A percentile compares a stretch with the other conserved stretches of the same genome.
Conservation (phyloP, 2,888 invertebrate species). For the Morpho achilles region DNA sequence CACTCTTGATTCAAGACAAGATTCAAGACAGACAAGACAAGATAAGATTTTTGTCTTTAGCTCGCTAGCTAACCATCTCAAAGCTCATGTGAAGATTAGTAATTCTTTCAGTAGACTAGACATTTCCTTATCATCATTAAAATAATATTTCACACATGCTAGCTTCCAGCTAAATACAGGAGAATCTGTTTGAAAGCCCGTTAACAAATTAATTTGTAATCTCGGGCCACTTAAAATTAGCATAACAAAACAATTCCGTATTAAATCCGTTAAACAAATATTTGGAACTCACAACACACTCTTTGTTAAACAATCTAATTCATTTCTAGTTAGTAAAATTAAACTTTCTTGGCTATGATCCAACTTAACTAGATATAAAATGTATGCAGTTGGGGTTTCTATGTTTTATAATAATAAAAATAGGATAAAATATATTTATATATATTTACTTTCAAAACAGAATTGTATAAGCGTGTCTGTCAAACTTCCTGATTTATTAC, state of each 20-base stretch:
- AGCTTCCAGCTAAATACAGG: too few relatives aligned
- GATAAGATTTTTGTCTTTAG: too few relatives aligned
- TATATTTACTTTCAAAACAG: neutral
- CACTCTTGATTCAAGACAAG: too few relatives aligned
- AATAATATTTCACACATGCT: too few relatives aligned
- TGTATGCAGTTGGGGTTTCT: conserved; percentile 9
- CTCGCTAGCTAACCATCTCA: too few relatives aligned
- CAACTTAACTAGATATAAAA: conserved; percentile 24
- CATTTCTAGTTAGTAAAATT: conserved; percentile 26
- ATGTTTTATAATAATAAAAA: neutral
- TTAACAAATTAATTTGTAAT: conserved; percentile 9
- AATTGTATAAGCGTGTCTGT: neutral
- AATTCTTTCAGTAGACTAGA: too few relatives aligned
- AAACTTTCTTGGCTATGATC: conserved; percentile 25
- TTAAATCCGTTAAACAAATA: conserved; percentile 8
- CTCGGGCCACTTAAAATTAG: conserved; percentile 5
- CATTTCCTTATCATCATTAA: too few relatives aligned
- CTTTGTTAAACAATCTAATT: conserved; percentile 19
- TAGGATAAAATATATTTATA: neutral
- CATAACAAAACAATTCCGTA: conserved; percentile 11
- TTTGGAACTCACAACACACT: conserved; percentile 9
- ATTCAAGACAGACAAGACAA: too few relatives aligned
- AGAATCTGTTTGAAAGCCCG: too few relatives aligned
- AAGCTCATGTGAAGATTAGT: too few relatives aligned
- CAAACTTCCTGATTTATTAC: too few relatives aligned